Evolutionary conservation across 2,113 vertebrate genomes (phyloP), one percentile per base, ranked within the genome.

Genomic region (Stigmatopora nigra): DNA sequence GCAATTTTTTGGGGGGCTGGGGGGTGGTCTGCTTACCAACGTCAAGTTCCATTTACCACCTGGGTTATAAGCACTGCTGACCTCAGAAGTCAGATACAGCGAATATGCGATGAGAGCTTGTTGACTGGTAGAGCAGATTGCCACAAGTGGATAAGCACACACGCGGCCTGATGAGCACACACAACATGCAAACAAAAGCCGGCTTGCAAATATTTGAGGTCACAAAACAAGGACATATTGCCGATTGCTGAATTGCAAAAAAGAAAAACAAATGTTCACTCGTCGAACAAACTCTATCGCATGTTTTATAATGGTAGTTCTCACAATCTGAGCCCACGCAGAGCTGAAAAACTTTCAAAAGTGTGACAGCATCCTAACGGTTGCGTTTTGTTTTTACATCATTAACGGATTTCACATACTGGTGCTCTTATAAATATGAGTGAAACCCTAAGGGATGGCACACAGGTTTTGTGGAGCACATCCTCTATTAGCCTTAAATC

Each of bases 31-130:
- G 63, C 65, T 86, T 80, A 71, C 70, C 48, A 0, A 77, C 35
- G 80, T 86, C 87, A 83, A 73, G 4, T 77, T 78, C 52, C 66
- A 81, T 87, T 88, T 83, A 51, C 67, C 66, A 71, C 69, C 66
- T 41, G 61, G 76, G 69, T 68, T 72, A 61, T 22, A 15, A 64
- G 72, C 66, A 74, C 19, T 52, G 57, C 77, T 78, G 82, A 81
- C 78, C 84, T 84, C 69, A 61, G 52, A 67, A 65, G 71, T 79
- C 64, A 74, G 77, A 84, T 58, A 63, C 51, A 68, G 68, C 73
- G 47, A 69, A 61, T 65, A 51, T 72, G 67, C 67, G 46, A 60
- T 1, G 45, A 19, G 66, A 80, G 46, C 70, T 72, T 75, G 69
- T 71, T 76, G 74, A 65, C 73, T 68, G 67, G 63, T 61, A 62